These are phyloP conservation scores for Metridium senile DNA, from an alignment of 92 coral and sea anemone species.

Conservation along the genomic window DNA sequence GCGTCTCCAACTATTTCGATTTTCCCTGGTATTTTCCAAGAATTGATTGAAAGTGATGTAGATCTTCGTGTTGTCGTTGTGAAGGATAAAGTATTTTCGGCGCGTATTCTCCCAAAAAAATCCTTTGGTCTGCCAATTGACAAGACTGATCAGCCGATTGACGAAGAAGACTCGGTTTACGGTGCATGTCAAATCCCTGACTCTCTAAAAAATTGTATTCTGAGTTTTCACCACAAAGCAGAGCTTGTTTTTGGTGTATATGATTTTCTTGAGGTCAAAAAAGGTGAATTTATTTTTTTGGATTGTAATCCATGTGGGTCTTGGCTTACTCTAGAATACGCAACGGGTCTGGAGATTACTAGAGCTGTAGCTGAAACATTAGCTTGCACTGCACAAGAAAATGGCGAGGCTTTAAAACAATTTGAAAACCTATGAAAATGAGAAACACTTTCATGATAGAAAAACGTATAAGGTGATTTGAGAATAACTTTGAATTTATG, in stretches of 20 bases:
- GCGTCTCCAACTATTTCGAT: constrained; percentile 24
- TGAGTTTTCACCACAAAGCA: constrained; percentile 51
- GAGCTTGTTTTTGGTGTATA: constrained; percentile 52
- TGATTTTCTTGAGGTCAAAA: constrained; percentile 39
- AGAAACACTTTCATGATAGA: not conserved
- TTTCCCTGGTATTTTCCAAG: constrained; percentile 59
- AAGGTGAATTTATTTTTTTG: constrained; percentile 42
- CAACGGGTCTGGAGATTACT: constrained; percentile 28
- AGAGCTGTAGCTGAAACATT: constrained; percentile 47
- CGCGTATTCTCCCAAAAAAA: constrained; percentile 32
- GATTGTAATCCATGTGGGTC: constrained; percentile 55
- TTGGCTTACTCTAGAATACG: constrained; percentile 54
- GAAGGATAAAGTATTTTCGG: constrained; percentile 27
- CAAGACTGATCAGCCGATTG: constrained; percentile 35
- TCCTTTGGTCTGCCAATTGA: constrained; percentile 17
- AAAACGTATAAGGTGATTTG: no score
- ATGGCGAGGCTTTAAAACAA: constrained; percentile 7
- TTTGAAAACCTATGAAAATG: constrained; percentile 11
- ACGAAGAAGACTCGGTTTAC: constrained; percentile 14
- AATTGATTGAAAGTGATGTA: constrained; percentile 38
- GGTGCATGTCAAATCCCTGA: constrained; percentile 25
- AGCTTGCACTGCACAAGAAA: constrained; percentile 10
- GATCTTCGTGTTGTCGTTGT: constrained; percentile 53
- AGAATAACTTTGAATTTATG: no score
- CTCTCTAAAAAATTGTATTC: constrained; percentile 20